Percentiles rank a stretch among this genome's conserved stretches.
Conservation (phyloP, 2,797 vertebrate species). For the Pyrocephalus nanus region DNA sequence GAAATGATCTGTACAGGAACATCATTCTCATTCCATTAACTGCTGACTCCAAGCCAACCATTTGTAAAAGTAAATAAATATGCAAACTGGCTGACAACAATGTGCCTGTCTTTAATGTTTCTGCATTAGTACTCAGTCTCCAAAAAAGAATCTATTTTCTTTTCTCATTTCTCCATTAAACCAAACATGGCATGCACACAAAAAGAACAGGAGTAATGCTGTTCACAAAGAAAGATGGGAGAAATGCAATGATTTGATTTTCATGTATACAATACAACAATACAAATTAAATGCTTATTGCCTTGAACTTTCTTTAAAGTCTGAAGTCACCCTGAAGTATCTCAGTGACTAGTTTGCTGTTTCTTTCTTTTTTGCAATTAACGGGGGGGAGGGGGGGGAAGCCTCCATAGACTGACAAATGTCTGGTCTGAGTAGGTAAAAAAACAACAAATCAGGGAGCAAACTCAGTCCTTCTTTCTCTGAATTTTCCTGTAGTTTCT, state of each 20-base stretch:
- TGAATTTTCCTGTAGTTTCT: not conserved
- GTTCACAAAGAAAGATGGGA: slow-evolving; percentile 1
- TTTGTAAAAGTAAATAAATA: slow-evolving; percentile 81
- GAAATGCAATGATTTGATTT: slow-evolving; percentile 52
- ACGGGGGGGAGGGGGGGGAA: not conserved
- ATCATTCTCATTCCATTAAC: slow-evolving; percentile 82
- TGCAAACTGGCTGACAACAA: slow-evolving; percentile 71
- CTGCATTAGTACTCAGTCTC: slow-evolving; percentile 72
- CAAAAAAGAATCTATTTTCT: slow-evolving; percentile 67
- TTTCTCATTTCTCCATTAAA: slow-evolving; percentile 72
- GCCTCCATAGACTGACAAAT: not conserved
- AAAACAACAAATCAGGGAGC: not conserved
- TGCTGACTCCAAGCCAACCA: slow-evolving; percentile 79
- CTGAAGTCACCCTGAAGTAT: slow-evolving; percentile 18
- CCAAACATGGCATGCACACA: slow-evolving; percentile 52
- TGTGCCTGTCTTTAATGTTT: slow-evolving; percentile 67
- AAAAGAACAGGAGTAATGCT: slow-evolving; percentile 48
- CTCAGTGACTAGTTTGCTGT: not conserved
- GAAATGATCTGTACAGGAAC: slow-evolving; percentile 79
- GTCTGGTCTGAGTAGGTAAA: not conserved
- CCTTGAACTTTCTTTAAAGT: slow-evolving; percentile 37
- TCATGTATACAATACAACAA: slow-evolving; percentile 45
- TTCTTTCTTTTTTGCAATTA: not conserved
- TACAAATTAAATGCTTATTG: slow-evolving; percentile 44
- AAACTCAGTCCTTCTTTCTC: not conserved